A percentile compares a stretch with the other conserved stretches of the same genome.
phyloP scores from a whole-genome alignment of 2,797 vertebrate genomes.

The Austrolebias charrua region DNA sequence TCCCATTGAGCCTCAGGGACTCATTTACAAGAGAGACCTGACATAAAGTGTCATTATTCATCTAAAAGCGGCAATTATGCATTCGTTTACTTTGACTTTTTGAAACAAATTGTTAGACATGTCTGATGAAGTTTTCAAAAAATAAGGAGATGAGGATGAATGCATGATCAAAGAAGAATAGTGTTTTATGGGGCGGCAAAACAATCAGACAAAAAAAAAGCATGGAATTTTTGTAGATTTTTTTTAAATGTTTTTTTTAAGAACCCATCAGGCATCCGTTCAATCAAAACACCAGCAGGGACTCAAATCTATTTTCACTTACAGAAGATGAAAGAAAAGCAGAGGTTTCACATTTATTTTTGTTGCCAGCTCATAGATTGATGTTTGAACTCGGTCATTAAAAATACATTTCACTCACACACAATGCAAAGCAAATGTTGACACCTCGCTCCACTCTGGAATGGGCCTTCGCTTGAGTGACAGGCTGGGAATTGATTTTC shows the following conservation, averaged over 20 bases:
- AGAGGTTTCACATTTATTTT: conserved; percentile 33
- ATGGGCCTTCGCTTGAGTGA: conserved; percentile 48
- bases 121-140: conserved; percentile 16
- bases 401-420: conserved; percentile 44
- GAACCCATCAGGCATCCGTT: conserved; percentile 12
- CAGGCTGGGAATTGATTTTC: conserved; percentile 55
- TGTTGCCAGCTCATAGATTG: conserved; percentile 33
- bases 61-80: conserved; percentile 16
- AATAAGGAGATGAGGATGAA: conserved; percentile 7
- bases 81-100: conserved; percentile 3
- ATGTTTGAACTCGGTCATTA: conserved; percentile 56
- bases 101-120: conserved; percentile 14
- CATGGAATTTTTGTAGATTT: conserved; percentile 1
- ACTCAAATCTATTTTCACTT: conserved; percentile 37
- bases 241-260: no score
- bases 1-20: no score
- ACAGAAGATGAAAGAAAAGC: conserved; percentile 23
- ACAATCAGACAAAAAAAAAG: conserved; percentile 27
- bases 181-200: conserved; percentile 35
- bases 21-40: no score
- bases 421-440: conserved; percentile 54
- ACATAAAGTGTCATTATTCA: conserved; percentile 5
- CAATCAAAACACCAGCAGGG: conserved; percentile 18
- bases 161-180: background rate
- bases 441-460: conserved; percentile 33